Percentiles rank a stretch among this genome's conserved stretches.
Evolutionary conservation across 64 coral and sea anemone species (phyloP).

Genomic region (Platygyra sinensis): DNA sequence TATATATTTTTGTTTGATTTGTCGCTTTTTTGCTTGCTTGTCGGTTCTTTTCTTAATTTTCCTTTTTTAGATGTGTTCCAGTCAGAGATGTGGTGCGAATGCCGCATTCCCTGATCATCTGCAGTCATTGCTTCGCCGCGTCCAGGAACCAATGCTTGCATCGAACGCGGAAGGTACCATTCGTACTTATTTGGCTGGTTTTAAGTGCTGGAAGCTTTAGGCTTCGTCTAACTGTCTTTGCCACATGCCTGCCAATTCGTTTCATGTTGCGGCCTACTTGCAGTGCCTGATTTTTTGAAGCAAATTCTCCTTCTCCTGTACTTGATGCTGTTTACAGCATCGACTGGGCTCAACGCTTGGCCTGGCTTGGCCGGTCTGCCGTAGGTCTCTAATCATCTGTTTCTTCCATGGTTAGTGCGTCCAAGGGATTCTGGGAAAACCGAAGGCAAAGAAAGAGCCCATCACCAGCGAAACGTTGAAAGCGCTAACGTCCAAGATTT

Average conservation of each 20-base stretch:
- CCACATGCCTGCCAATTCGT: conserved; percentile 23
- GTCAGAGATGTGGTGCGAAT: conserved; percentile 13
- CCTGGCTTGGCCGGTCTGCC: too few species aligned
- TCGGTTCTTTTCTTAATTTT: background rate
- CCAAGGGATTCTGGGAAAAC: too few species aligned
- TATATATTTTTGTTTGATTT: too few species aligned
- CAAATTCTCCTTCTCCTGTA: conserved; percentile 12
- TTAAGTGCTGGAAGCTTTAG: conserved; percentile 30
- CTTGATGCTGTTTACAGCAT: conserved; percentile 43
- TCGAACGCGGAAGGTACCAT: background rate
- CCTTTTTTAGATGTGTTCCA: background rate
- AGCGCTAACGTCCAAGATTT: too few species aligned
- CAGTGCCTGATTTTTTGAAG: conserved; percentile 28
- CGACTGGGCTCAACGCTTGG: conserved; percentile 8
- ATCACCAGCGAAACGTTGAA: too few species aligned
- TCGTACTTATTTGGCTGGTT: background rate
- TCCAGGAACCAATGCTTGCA: background rate
- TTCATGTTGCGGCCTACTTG: conserved; percentile 27
- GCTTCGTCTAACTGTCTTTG: conserved; percentile 3
- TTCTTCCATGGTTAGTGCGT: too few species aligned
- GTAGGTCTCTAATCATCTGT: too few species aligned
- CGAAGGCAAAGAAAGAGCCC: too few species aligned
- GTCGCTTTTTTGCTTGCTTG: background rate
- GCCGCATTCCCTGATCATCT: background rate
- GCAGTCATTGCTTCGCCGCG: background rate